These are phyloP conservation scores for Folsomia candida DNA, from an alignment of 2,888 invertebrate genomes.

Conservation along the genomic window DNA sequence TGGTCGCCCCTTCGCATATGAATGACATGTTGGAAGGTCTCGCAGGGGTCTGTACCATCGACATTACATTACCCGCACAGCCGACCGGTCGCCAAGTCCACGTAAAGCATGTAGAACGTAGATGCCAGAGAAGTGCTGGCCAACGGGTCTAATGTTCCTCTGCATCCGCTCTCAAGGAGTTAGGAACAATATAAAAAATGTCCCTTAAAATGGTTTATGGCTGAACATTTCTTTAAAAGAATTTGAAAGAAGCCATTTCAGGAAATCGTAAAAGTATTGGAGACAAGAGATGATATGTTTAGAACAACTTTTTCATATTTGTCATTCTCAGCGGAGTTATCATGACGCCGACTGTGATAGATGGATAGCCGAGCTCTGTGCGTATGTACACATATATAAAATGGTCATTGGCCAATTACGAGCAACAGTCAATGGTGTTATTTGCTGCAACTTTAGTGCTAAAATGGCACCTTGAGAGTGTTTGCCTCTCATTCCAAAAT, in stretches of 20 bases:
- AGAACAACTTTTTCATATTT: not conserved
- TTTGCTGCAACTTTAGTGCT: not conserved
- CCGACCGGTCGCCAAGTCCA: no score
- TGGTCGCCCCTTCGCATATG: conserved; percentile 11
- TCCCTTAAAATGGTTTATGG: conserved; percentile 33
- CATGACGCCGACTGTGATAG: no score
- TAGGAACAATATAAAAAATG: no score
- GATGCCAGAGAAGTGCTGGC: conserved; percentile 17
- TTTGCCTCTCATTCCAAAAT: not conserved
- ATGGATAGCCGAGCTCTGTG: no score
- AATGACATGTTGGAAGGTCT: conserved; percentile 19
- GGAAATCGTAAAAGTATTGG: conserved; percentile 1
- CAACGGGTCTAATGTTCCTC: conserved; percentile 16
- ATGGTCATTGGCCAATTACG: not conserved
- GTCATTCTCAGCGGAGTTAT: no score
- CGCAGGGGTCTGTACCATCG: conserved; percentile 20
- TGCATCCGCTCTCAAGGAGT: conserved; percentile 32
- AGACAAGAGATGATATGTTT: not conserved
- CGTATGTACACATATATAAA: no score
- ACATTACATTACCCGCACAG: conserved; percentile 18
- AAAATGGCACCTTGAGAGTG: not conserved
- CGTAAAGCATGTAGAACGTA: no score
- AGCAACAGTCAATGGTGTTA: not conserved
- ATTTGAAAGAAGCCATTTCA: not conserved
- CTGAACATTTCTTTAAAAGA: conserved; percentile 19